A percentile compares a stretch with the other conserved stretches of the same genome.
These are phyloP conservation scores for Hydrophis major DNA, from an alignment of 2,797 vertebrate genomes.

Conservation along the genomic window DNA sequence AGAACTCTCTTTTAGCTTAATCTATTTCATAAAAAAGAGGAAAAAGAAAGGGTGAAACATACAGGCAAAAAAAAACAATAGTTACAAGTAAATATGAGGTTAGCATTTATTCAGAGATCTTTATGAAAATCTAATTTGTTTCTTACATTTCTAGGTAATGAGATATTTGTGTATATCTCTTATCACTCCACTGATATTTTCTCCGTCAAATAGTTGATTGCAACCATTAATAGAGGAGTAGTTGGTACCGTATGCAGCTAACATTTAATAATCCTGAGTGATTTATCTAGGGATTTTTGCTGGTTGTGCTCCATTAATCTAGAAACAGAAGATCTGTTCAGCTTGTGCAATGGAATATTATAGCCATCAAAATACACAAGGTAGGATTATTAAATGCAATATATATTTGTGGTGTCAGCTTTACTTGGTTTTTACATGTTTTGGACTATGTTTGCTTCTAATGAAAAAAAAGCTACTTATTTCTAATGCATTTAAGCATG, in stretches of 20 bases:
- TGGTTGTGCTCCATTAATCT: constrained; percentile 29
- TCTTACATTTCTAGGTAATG: background rate
- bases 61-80: background rate
- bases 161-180: background rate
- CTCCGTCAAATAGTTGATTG: background rate
- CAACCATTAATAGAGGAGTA: constrained; percentile 6
- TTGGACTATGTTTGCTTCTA: constrained; percentile 47
- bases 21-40: background rate
- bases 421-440: constrained; percentile 15
- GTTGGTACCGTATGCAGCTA: background rate
- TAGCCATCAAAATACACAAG: background rate
- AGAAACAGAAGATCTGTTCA: constrained; percentile 27
- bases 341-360: constrained; percentile 7
- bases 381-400: background rate
- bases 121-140: background rate
- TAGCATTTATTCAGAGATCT: background rate
- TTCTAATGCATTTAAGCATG: constrained; percentile 57
- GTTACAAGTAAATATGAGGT: background rate
- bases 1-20: background rate
- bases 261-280: constrained; percentile 6
- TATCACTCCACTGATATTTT: background rate
- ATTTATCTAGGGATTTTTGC: constrained; percentile 18
- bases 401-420: background rate
- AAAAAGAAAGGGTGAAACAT: background rate
- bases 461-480: constrained; percentile 48